Conservation (phyloP, 2,113 vertebrate species). For the Podarcis raffonei region DNA sequence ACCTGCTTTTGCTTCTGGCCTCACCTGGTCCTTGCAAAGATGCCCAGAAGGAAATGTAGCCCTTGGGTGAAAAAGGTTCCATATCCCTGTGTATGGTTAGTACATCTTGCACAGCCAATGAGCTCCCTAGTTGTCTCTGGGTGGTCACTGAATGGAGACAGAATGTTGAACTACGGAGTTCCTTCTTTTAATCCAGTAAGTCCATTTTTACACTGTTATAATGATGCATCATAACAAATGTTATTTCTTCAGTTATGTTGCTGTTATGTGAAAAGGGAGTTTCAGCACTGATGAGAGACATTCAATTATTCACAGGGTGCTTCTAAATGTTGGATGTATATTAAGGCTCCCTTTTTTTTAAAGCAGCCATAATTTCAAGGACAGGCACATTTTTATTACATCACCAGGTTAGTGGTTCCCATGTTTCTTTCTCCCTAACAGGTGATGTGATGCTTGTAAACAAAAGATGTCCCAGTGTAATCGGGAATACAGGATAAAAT, state of each 20-base stretch:
- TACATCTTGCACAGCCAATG: too few species aligned
- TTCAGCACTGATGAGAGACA: not conserved
- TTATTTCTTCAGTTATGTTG: not conserved
- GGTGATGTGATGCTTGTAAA: slow-evolving; percentile 9
- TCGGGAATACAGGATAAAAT: slow-evolving; percentile 2
- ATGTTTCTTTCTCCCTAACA: not conserved
- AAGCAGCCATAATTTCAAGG: not conserved
- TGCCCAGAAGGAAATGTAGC: too few species aligned
- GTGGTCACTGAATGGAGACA: not conserved
- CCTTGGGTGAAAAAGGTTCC: too few species aligned
- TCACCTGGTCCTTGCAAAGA: too few species aligned
- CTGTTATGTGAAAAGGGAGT: not conserved
- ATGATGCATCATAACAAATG: not conserved
- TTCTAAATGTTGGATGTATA: not conserved
- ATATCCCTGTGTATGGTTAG: too few species aligned
- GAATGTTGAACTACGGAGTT: too few species aligned
- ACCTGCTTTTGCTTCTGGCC: too few species aligned
- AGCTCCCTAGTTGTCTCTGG: too few species aligned
- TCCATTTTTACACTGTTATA: not conserved
- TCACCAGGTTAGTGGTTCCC: not conserved
- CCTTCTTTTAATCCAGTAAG: not conserved
- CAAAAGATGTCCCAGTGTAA: not conserved
- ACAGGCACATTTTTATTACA: not conserved
- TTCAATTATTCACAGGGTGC: not conserved
- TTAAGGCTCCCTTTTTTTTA: not conserved